Conservation (phyloP, 1,140 invertebrate species). For the Eueides isabella region DNA sequence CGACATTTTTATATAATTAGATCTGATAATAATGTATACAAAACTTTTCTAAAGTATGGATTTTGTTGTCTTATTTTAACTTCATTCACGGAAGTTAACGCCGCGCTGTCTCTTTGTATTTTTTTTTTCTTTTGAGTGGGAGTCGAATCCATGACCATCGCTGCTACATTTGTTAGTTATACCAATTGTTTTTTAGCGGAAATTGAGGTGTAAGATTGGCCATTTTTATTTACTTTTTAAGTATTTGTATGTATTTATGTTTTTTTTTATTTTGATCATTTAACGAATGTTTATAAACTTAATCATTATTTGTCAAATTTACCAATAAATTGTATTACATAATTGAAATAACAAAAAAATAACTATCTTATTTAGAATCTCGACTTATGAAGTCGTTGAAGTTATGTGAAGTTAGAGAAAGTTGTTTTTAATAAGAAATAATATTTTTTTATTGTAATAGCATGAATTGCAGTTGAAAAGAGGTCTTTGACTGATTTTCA, state of each 20-base stretch:
- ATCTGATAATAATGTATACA: conserved; percentile 19
- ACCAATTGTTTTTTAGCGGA: background rate
- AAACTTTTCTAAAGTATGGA: background rate
- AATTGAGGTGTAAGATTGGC: background rate
- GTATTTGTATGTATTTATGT: background rate
- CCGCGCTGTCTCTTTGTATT: too few relatives aligned
- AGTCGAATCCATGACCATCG: too few relatives aligned
- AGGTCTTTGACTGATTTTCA: background rate
- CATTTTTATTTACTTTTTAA: background rate
- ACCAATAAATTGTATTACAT: background rate
- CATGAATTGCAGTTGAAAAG: background rate
- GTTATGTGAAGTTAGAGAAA: background rate
- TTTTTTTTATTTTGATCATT: background rate
- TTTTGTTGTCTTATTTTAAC: too few relatives aligned
- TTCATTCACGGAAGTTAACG: too few relatives aligned
- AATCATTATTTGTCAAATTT: background rate
- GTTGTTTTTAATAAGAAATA: background rate
- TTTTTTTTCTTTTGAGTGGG: too few relatives aligned
- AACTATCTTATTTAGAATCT: background rate
- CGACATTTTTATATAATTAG: conserved; percentile 19
- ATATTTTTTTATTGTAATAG: background rate
- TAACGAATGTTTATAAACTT: background rate
- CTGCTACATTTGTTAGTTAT: background rate
- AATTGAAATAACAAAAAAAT: background rate
- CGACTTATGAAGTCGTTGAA: background rate